Base-by-base conservation (phyloP, 2,888 invertebrate species). In the Agelastica alni region DNA sequence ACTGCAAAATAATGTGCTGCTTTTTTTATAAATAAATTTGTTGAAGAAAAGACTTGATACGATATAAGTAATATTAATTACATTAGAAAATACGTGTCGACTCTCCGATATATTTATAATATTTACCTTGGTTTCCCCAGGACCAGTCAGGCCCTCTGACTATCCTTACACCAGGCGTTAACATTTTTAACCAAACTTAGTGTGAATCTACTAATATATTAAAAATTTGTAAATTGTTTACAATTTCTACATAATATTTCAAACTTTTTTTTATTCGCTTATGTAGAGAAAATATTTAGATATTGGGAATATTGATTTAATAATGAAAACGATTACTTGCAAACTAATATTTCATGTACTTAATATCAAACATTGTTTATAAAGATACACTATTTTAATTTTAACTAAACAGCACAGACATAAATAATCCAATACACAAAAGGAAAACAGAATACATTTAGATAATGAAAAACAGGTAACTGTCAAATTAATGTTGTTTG, bases 61-160 rank as follows among this genome's bases (percentile, higher is more conserved):
- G n/a, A n/a, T n/a, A n/a, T n/a, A n/a, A n/a, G n/a, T n/a, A n/a
- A n/a, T n/a, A n/a, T n/a, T n/a, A n/a, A n/a, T n/a, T n/a, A n/a
- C n/a, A n/a, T n/a, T n/a, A n/a, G n/a, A n/a, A n/a, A n/a, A n/a
- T n/a, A n/a, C n/a, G n/a, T n/a, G n/a, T n/a, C n/a, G n/a, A n/a
- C n/a, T n/a, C n/a, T n/a, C n/a, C n/a, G 26, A 2, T 26, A 26
- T 7, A 26, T 26, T 26, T 36, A 32, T 39, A 51, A 18, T 42
- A 28, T 45, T 48, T 76, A 83, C 83, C 83, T 81, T 91, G 91
- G 74, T 88, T 84, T 48, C 81, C 83, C 91, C 91, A 91, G 71
- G 85, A 83, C 91, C 91, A 92, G 75, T 91, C 89, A 26, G 86
- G 87, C 10, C 91, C 91, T 48, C 91, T 80, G 6, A 91, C 88